Evolutionary conservation across 2,797 vertebrate genomes (phyloP), one percentile per base, ranked within the genome.

Genomic region (Naso thynnoides): DNA sequence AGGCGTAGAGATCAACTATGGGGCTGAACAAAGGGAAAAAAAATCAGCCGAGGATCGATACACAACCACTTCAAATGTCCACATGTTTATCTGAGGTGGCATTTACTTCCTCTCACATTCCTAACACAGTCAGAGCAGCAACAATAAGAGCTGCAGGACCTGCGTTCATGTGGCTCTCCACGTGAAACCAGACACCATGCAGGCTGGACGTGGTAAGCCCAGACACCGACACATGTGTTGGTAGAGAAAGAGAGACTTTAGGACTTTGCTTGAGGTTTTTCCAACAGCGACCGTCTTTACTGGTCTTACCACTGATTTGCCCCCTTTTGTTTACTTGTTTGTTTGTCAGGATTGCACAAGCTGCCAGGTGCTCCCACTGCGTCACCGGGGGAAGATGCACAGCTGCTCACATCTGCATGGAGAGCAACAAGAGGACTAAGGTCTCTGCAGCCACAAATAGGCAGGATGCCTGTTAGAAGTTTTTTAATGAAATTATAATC

Each of bases 321-420:
- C 79, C 71, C 61, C 84, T 83, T 84, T 90, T 88, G 80, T 78
- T 87, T 86, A 83, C 73, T 87, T 89, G 83, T 89, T 91, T 89
- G 82, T 89, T 89, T 89, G 88, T 79, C 69, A 45, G 83, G 85
- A 83, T 89, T 91, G 84, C 66, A 70, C 60, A 48, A 81, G 82
- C 72, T 47, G 63, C 76, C 73, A 81, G 82, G 83, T 84, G 81
- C 83, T 91, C 89, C 91, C 89, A 81, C 81, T 88, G 56, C 47
- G 54, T 65, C 45, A 33, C 53, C 38, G 11, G 45, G 57, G 26
- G 57, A 52, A 11, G 64, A 69, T 23, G 53, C 55, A 76, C 83
- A 88, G 79, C 75, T 88, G 77, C 77, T 78, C 7, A 2, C 68
- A 75, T 69, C 79, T 60, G 70, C 41, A 66, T 42, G 39, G 7